Base-by-base conservation (phyloP, 2,888 invertebrate species). In the Caprella mutica region DNA sequence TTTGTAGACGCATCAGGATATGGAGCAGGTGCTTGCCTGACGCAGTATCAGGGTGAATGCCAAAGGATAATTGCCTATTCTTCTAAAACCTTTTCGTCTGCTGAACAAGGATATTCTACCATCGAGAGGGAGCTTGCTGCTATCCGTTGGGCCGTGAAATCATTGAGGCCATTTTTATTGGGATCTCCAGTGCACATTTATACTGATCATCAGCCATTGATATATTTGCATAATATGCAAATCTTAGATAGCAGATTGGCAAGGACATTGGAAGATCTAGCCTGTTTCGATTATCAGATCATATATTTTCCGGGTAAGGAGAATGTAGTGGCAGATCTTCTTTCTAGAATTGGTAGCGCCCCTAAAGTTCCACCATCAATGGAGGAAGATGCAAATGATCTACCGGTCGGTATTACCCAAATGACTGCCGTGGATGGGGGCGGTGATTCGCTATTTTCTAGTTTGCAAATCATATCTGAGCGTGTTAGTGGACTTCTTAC, bases 1-100 rank as follows among this genome's bases (percentile, higher is more conserved):
- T 43, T 23, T 23, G 43, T 43, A 5, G 43, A 43, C 26, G 43
- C 43, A 8, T 43, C 43, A 9, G 24, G 26, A 43, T 5, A 8
- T 43, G 43, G 43, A 21, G 43, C 43, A 8, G 43, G 23, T 21
- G 43, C 43, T n/a, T 43, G 43, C 26, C 43, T 43, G 9, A 43
- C 43, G 4, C 43, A 43, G 21, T 5, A 24, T 5, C 17, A 21
- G 17, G 8, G 26, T 19, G 17, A 5, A 21, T n/a, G 6, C 5
- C 40, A 8, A 8, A 8, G 40, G 5, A n/a, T 40, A 6, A 40
- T 40, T 12, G 40, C 40, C 21, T 40, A 9, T 40, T 6, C 40
- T 21, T 40, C 40, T n/a, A 40, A 6, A 5, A 9, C 12, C 6
- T 40, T 40, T 40, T 8, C 17, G 8, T n/a, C 6, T 5, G 6